Percentiles rank a stretch among this genome's conserved stretches.
These are phyloP conservation scores for Cyphomyrmex costatus DNA, from an alignment of 1,140 invertebrate species.

Conservation along the genomic window DNA sequence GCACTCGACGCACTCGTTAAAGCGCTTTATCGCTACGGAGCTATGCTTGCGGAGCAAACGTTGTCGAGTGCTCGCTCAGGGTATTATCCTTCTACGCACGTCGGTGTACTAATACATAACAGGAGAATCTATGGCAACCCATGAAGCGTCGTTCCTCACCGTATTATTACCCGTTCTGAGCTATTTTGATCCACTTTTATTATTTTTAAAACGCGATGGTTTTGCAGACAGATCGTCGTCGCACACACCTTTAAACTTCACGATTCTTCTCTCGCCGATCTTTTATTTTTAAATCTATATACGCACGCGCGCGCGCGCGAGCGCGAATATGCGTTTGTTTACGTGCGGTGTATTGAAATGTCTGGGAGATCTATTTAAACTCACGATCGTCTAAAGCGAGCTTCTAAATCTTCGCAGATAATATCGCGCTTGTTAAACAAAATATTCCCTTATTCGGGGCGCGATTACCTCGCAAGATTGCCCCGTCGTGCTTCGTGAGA, in stretches of 20 bases:
- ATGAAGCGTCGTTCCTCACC: neutral
- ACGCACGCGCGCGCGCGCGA: neutral
- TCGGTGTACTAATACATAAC: slow-evolving; percentile 37
- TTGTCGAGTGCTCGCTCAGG: slow-evolving; percentile 59
- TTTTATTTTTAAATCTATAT: neutral
- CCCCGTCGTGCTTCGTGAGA: slow-evolving; percentile 45
- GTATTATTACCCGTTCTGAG: slow-evolving; percentile 2
- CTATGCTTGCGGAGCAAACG: slow-evolving; percentile 67
- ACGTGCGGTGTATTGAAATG: neutral
- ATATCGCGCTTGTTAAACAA: slow-evolving; percentile 59
- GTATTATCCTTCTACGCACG: slow-evolving; percentile 67
- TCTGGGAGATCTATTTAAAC: neutral
- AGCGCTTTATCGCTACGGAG: slow-evolving; percentile 71
- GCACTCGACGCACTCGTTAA: slow-evolving; percentile 76
- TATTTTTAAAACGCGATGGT: neutral
- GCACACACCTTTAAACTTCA: neutral
- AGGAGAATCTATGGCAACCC: slow-evolving; percentile 23
- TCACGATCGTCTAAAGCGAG: slow-evolving; percentile 2
- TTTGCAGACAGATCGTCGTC: neutral
- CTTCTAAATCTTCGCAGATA: slow-evolving; percentile 40
- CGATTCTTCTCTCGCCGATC: neutral
- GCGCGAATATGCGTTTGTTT: neutral
- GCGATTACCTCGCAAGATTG: slow-evolving; percentile 56
- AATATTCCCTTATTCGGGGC: slow-evolving; percentile 46
- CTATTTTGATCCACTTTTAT: slow-evolving; percentile 5